Evolutionary conservation across 2,113 vertebrate species (phyloP).

Genomic region (Hemiscyllium ocellatum): DNA sequence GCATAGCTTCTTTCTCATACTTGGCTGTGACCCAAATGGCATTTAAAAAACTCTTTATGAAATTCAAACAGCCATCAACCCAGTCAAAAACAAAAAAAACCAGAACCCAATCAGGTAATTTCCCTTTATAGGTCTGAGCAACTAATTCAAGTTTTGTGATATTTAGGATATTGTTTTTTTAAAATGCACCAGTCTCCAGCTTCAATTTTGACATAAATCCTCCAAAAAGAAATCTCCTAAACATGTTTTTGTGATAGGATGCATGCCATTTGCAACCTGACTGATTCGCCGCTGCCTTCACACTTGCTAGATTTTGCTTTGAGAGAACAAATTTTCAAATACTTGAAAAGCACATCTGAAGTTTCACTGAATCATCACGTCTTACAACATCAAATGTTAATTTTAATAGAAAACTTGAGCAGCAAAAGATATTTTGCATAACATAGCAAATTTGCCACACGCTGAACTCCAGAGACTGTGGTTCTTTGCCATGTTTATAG

Average conservation of each 20-base stretch:
- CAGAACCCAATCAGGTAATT: too few species aligned
- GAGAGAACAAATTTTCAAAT: not conserved
- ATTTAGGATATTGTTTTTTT: too few species aligned
- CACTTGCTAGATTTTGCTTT: not conserved
- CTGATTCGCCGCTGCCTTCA: not conserved
- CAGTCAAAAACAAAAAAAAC: too few species aligned
- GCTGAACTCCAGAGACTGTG: not conserved
- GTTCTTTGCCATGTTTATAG: not conserved
- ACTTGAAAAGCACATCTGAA: not conserved
- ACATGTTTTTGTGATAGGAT: not conserved
- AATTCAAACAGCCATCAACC: too few species aligned
- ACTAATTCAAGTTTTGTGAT: too few species aligned
- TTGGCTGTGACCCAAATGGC: too few species aligned
- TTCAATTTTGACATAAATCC: too few species aligned
- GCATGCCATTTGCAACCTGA: not conserved
- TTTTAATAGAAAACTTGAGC: not conserved
- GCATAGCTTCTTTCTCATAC: too few species aligned
- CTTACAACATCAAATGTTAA: not conserved
- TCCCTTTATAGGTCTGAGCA: too few species aligned
- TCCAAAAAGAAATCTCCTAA: not conserved
- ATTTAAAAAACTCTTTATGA: too few species aligned
- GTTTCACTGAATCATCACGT: not conserved
- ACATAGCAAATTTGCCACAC: not conserved
- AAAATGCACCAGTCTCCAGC: too few species aligned
- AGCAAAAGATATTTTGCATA: not conserved